Evolutionary conservation across 2,113 vertebrate species (phyloP), one percentile per base, ranked within the genome.

Genomic region (Tragelaphus strepsiceros): DNA sequence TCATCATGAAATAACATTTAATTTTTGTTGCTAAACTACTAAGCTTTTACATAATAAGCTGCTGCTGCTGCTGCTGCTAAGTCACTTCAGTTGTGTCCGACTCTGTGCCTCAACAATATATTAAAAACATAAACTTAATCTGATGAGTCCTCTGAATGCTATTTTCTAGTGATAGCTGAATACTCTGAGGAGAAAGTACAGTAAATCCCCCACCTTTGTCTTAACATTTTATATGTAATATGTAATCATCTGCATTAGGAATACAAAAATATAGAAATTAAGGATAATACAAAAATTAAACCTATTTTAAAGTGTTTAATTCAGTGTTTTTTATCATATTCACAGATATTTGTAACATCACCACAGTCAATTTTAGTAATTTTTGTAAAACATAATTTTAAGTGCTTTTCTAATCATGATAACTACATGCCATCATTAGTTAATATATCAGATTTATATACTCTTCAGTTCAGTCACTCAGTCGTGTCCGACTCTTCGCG

Each of bases 1-100:
- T 9, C 22, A 58, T 78, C 26, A 78, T 89, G 49, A 89, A 93
- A 64, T 39, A 88, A 92, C 28, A 43, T 78, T 81, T 62, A 94
- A 71, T 74, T 95, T 91, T 91, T 93, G 59, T 80, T 96, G 32
- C 49, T 96, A 90, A 80, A 58, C 26, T 80, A 93, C 46, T 26
- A 58, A 39, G 35, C 39, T 96, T 91, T 78, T 83, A 86, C 46
- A 43, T 94, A 35, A 83, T 43, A 85, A 49, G 49, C 49, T 49
- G 46, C 46, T 49, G 46, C 10, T 49, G 49, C 49, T 49, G 49
- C 49, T 49, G 49, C 49, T 49, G 49, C 49, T 49, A 49, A 49
- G 49, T 49, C 12, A 2, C 49, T 49, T 49, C 49, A 49, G 49
- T 49, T 11, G 49, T 49, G 49, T 49, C 49, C 11, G 11, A 49